Conservation (phyloP, 1,140 invertebrate genomes). For the Propsilocerus akamusi region DNA sequence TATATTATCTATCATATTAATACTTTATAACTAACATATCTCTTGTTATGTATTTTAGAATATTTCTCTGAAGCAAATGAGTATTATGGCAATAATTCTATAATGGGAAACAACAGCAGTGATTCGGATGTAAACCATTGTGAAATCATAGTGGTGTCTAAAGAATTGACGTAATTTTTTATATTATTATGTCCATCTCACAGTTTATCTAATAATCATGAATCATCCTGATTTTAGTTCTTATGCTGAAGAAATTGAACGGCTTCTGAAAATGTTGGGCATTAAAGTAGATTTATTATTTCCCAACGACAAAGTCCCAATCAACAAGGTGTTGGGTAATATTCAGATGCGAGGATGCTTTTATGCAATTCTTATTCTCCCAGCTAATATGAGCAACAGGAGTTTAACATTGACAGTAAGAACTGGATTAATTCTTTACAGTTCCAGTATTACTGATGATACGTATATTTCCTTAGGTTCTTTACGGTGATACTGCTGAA, state of each 20-base stretch:
- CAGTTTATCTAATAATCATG: constrained; percentile 8
- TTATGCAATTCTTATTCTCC: constrained; percentile 74
- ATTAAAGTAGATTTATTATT: constrained; percentile 73
- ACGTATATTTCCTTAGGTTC: constrained; percentile 32
- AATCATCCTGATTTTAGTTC: constrained; percentile 38
- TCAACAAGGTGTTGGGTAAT: constrained; percentile 70
- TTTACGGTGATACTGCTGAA: constrained; percentile 73
- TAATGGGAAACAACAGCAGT: constrained; percentile 20
- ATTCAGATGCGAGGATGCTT: constrained; percentile 66
- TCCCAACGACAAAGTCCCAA: constrained; percentile 71
- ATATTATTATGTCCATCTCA: constrained; percentile 6
- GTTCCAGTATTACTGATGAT: not conserved
- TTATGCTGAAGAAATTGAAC: constrained; percentile 79
- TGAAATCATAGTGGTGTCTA: constrained; percentile 71
- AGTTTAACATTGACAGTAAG: constrained; percentile 56
- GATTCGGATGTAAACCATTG: constrained; percentile 56
- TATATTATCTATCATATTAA: not conserved
- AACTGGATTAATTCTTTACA: not conserved
- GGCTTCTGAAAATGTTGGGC: constrained; percentile 56
- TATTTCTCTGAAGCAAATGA: constrained; percentile 1
- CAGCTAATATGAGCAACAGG: constrained; percentile 63
- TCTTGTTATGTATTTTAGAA: constrained; percentile 4
- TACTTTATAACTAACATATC: constrained; percentile 7
- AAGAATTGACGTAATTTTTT: constrained; percentile 51
- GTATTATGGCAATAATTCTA: constrained; percentile 15